phyloP scores from a whole-genome alignment of 2,797 vertebrate species.

The Lates japonicus region DNA sequence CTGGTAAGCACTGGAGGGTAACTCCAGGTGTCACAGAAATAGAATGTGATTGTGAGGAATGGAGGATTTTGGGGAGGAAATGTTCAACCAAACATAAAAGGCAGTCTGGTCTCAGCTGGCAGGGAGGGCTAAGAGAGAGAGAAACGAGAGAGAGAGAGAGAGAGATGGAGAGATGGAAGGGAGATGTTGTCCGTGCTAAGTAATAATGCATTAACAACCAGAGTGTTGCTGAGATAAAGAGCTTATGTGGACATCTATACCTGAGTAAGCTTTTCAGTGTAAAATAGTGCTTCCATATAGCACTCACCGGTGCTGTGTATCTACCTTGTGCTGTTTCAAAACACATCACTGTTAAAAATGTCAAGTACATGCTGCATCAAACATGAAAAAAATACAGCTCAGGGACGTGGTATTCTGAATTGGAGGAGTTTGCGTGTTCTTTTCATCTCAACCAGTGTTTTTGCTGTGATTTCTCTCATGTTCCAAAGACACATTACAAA shows the following conservation, averaged over 20 bases:
- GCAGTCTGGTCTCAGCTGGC: slow-evolving; percentile 47
- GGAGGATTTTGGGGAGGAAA: slow-evolving; percentile 63
- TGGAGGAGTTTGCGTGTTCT: not conserved
- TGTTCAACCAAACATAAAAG: slow-evolving; percentile 64
- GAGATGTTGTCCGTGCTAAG: slow-evolving; percentile 26
- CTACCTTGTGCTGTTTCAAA: not conserved
- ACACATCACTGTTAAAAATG: not conserved
- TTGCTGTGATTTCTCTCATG: not conserved
- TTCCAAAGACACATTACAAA: not conserved
- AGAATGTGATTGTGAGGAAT: slow-evolving; percentile 75
- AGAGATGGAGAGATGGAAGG: slow-evolving; percentile 26
- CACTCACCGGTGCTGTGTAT: not conserved
- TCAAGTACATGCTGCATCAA: not conserved
- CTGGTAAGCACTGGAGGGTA: slow-evolving; percentile 29
- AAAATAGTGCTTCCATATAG: slow-evolving; percentile 7
- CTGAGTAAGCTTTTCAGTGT: slow-evolving; percentile 35
- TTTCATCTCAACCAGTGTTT: not conserved
- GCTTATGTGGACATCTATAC: slow-evolving; percentile 43
- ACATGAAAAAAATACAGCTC: not conserved
- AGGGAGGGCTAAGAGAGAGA: slow-evolving; percentile 22
- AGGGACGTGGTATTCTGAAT: not conserved
- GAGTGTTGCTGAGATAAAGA: slow-evolving; percentile 49
- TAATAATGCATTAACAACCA: slow-evolving; percentile 55
- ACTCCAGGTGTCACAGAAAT: slow-evolving; percentile 69
- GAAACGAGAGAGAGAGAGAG: not conserved